Base-by-base conservation (phyloP, 2,797 vertebrate species). In the Syngnathus rostellatus region DNA sequence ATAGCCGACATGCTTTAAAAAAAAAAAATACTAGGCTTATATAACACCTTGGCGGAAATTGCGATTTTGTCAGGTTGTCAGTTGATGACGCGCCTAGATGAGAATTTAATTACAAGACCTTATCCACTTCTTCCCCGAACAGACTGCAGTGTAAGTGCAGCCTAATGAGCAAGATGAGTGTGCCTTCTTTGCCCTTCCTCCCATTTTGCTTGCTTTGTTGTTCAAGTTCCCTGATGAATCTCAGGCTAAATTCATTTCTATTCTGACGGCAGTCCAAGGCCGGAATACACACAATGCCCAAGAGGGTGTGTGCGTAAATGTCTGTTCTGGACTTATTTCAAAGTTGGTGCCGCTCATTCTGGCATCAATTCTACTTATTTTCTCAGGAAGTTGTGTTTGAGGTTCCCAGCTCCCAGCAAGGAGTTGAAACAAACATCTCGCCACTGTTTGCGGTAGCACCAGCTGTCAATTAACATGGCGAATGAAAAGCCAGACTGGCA, bases 391-490 rank as follows among this genome's bases (percentile, higher is more conserved):
- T 67, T 43, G 65, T 68, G 72, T 81, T 77, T 80, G 25, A 53
- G 68, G 74, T 64, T 64, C 48, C 31, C 48, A 58, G 75, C 64
- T 40, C 65, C 58, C 68, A 58, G 68, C 39, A 41, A 55, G 65
- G 63, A 72, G 70, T 74, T 76, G 76, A 77, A 63, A 65, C 62
- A 65, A 75, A 70, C 65, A 67, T 54, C 62, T 68, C 55, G 17
- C 12, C 21, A 25, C 60, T 62, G 60, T 43, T 43, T 45, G 21
- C 7, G 17, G 12, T 59, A 63, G 68, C 69, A 69, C 74, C 67
- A 77, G 62, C 77, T 81, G 76, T 83, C 83, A 85, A 82, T 85
- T 83, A 85, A 70, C 73, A 67, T 62, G 40, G 40, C 73, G 71
- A 82, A 71, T 69, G 66, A 61, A 73, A 79, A 40, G 50, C 25